phyloP scores from a whole-genome alignment of 2,113 vertebrate species.

The Phylloscopus trochiloides region DNA sequence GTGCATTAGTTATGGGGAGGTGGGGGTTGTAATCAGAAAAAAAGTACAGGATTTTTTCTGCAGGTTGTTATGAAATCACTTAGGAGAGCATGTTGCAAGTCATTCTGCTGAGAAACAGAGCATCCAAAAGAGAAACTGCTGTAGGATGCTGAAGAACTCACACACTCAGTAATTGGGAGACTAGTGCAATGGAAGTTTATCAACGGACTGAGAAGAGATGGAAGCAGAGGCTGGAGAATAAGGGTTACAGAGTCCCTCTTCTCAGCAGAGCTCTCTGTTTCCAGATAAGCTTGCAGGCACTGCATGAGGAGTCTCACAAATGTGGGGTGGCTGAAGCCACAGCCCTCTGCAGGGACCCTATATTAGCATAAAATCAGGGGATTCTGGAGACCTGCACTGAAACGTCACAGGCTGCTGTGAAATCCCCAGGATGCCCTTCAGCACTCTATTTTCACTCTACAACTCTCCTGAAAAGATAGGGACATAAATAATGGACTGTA shows the following conservation, averaged over 20 bases:
- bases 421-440: not conserved
- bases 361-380: not conserved
- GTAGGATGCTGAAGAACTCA: not conserved
- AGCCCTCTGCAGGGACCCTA: not conserved
- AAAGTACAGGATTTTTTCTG: not conserved
- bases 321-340: not conserved
- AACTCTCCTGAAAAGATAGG: not conserved
- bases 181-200: not conserved
- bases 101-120: not conserved
- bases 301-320: not conserved
- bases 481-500: constrained; percentile 15
- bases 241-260: not conserved
- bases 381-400: not conserved
- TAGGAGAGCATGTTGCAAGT: not conserved
- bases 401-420: not conserved
- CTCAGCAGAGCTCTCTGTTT: not conserved
- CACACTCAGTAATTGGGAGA: not conserved
- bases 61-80: constrained; percentile 13
- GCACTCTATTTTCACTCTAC: not conserved
- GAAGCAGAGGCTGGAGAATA: not conserved
- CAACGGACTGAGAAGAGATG: not conserved
- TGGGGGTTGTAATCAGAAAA: not conserved
- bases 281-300: not conserved
- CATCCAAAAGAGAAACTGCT: not conserved
- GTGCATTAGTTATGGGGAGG: not conserved